phyloP scores from a whole-genome alignment of 2,113 vertebrate genomes.

The Camelus dromedarius region DNA sequence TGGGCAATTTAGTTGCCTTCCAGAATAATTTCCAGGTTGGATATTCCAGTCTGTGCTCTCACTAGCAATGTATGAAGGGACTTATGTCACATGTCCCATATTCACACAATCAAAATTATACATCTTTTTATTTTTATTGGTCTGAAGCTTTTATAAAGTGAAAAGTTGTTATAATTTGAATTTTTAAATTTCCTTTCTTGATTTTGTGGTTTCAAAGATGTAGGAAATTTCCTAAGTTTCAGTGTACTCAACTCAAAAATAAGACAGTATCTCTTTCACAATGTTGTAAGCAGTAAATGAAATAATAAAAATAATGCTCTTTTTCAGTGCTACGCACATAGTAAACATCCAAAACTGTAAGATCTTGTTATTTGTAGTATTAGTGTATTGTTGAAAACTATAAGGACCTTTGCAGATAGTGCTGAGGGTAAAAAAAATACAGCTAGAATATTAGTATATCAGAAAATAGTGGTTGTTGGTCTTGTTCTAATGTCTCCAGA shows the following conservation, averaged over 20 bases:
- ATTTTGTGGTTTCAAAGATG: not conserved
- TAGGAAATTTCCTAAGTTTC: not conserved
- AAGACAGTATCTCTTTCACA: not conserved
- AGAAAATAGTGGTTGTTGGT: not conserved
- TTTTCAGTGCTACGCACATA: not conserved
- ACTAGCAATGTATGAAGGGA: not conserved
- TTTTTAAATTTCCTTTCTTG: constrained; percentile 5
- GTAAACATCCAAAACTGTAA: not conserved
- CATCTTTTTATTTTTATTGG: not conserved
- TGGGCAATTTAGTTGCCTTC: not conserved
- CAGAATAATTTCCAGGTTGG: not conserved
- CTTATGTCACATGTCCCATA: not conserved
- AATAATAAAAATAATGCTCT: not conserved
- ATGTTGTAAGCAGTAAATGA: not conserved
- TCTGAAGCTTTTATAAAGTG: not conserved
- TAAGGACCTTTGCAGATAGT: not conserved
- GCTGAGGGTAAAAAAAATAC: not conserved
- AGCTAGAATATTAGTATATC: not conserved
- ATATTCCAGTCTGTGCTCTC: not conserved
- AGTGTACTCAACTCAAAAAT: not conserved
- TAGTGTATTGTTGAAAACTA: not conserved
- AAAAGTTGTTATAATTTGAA: not conserved
- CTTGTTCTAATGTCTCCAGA: not conserved
- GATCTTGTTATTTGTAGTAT: not conserved
- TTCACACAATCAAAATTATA: not conserved